Conservation (phyloP, 1,140 invertebrate species). For the Anagrus nilaparvatae region DNA sequence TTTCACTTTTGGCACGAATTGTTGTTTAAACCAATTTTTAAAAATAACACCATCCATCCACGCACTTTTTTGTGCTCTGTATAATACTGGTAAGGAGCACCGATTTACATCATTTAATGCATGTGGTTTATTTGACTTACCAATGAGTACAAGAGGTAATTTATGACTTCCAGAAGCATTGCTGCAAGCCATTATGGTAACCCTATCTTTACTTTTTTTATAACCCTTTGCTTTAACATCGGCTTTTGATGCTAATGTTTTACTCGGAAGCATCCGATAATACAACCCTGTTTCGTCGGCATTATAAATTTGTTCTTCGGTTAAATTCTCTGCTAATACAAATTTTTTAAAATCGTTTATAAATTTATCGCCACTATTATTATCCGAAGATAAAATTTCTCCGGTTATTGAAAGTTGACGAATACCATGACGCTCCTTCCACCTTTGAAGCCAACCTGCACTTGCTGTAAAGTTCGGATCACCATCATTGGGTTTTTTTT, state of each 20-base stretch:
- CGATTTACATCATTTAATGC: too few relatives aligned
- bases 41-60: slow-evolving; percentile 19
- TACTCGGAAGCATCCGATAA: slow-evolving; percentile 19
- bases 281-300: slow-evolving; percentile 19
- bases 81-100: slow-evolving; percentile 18
- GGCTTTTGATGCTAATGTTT: slow-evolving; percentile 15
- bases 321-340: slow-evolving; percentile 12
- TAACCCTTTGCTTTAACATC: slow-evolving; percentile 17
- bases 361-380: slow-evolving; percentile 5
- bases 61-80: slow-evolving; percentile 18
- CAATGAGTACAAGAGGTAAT: too few relatives aligned
- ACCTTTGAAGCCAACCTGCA: slow-evolving; percentile 22
- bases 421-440: slow-evolving; percentile 19
- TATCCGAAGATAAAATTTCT: slow-evolving; percentile 16
- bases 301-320: slow-evolving; percentile 20
- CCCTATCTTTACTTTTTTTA: slow-evolving; percentile 21
- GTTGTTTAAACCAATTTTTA: too few relatives aligned
- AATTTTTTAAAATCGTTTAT: slow-evolving; percentile 8
- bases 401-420: slow-evolving; percentile 16
- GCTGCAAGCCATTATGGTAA: too few relatives aligned
- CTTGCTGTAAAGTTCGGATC: slow-evolving; percentile 20
- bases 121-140: slow-evolving; percentile 13
- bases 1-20: too few relatives aligned
- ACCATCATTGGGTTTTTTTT: too few relatives aligned
- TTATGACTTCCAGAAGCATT: too few relatives aligned